Base-by-base conservation (phyloP, 92 coral and sea anemone genomes). In the Epizoanthus fatuus region DNA sequence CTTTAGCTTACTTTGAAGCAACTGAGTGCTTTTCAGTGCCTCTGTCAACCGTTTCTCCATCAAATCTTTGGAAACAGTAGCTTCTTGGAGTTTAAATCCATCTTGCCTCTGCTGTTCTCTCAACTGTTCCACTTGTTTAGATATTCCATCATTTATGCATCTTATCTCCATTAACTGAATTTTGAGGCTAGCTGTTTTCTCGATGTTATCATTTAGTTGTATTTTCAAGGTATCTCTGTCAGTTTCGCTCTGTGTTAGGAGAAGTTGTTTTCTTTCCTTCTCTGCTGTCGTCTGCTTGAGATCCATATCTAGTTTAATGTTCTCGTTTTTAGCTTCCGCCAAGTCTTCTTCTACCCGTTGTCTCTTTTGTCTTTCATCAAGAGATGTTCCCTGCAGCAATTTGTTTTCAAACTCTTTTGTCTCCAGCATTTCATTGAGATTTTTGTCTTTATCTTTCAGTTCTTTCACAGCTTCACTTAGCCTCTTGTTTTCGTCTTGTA, bases 111-210 rank as follows among this genome's bases (percentile, higher is more conserved):
- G 90, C 77, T 90, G 91, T 47, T 94, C 95, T 40, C 87, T 92
- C 44, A 90, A 80, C 11, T 83, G 79, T 63, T 90, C 91, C 16
- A 94, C 65, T 80, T 94, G 95, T 12, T 66, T 84, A 81, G 89
- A 86, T 54, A 94, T 87, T 22, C 93, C 90, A 58, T 94, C 95
- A 81, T 91, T 92, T 9, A 93, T 74, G 63, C 98, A 94, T 71
- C 91, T 72, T 66, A 92, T 79, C 72, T 94, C 98, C 94, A 94
- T 84, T 20, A 94, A 90, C 53, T 91, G 95, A 55, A 94, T 92
- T 68, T 94, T 95, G 22, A 94, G 75, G 86, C 89, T 92, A 37
- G 98, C 92, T 63, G 92, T 81, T 79, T 79, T 64, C 75, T 92
- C 95, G 20, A 94, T 92, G 75, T 90, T 94, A 20, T 94, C 98